These are phyloP conservation scores for Rana temporaria DNA, from an alignment of 2,113 vertebrate species.

Conservation along the genomic window DNA sequence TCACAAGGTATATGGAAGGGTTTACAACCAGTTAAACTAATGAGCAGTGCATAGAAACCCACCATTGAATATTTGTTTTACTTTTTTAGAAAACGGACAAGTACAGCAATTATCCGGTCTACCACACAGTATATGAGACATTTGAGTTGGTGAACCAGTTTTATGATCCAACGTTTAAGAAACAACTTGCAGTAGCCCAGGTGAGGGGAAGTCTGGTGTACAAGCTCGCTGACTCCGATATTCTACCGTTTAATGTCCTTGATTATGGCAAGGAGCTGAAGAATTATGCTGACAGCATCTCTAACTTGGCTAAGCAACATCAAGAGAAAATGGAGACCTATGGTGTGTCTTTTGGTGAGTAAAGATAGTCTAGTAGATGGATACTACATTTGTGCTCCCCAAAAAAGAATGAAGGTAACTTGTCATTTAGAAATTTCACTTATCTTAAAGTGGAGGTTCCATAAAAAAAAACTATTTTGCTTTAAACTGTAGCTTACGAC, in stretches of 20 bases:
- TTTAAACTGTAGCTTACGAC: no score
- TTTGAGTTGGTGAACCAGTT: conserved; percentile 90
- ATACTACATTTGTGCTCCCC: no score
- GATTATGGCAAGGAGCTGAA: conserved; percentile 84
- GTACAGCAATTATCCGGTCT: conserved; percentile 92
- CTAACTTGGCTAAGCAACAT: conserved; percentile 74
- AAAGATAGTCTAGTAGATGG: neutral
- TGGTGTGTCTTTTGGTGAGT: conserved; percentile 88
- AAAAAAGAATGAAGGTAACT: no score
- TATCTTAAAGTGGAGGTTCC: no score
- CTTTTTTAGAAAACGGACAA: conserved; percentile 82
- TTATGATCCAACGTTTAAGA: conserved; percentile 88
- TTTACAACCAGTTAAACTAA: no score
- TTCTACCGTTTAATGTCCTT: conserved; percentile 85
- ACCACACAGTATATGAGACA: conserved; percentile 94
- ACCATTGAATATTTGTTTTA: neutral
- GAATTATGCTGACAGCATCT: conserved; percentile 79
- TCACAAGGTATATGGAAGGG: no score
- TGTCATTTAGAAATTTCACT: no score
- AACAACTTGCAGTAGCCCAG: conserved; percentile 82
- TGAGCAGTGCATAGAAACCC: no score
- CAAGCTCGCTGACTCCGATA: conserved; percentile 81
- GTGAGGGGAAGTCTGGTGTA: conserved; percentile 86
- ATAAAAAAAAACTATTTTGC: no score
- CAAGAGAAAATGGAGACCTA: conserved; percentile 70